phyloP scores from a whole-genome alignment of 2,797 vertebrate genomes.

The Morelia viridis region DNA sequence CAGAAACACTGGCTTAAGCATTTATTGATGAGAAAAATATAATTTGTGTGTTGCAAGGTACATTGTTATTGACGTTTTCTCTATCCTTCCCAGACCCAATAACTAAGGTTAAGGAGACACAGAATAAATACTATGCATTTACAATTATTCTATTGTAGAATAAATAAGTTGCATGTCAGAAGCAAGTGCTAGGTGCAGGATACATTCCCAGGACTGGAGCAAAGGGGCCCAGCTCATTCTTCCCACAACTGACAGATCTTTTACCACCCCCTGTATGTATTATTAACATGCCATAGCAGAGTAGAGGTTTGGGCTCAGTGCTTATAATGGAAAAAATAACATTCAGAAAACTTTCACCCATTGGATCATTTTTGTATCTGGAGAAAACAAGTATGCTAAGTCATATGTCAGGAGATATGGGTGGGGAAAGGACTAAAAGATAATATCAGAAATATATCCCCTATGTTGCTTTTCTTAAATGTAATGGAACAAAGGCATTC shows the following conservation, averaged over 20 bases:
- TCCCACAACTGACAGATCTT: not conserved
- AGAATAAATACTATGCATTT: not conserved
- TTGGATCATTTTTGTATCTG: not conserved
- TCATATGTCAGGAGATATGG: conserved; percentile 10
- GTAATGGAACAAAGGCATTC: conserved; percentile 37
- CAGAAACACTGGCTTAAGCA: not conserved
- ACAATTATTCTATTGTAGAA: not conserved
- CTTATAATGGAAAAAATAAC: not conserved
- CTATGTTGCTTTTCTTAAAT: conserved; percentile 27
- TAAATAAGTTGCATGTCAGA: not conserved
- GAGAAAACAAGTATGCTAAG: not conserved
- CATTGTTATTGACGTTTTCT: not conserved
- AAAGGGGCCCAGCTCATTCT: not conserved
- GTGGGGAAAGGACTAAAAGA: not conserved
- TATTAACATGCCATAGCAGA: not conserved
- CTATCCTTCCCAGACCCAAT: not conserved
- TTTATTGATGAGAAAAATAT: not conserved
- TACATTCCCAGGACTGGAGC: not conserved
- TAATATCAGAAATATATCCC: not conserved
- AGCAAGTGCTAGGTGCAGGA: not conserved
- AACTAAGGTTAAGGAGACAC: not conserved
- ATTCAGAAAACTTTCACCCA: conserved; percentile 13
- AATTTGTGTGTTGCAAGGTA: not conserved
- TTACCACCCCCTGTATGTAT: not conserved
- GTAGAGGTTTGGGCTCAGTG: not conserved